Evolutionary conservation across 2,797 vertebrate species (phyloP), one percentile per base, ranked within the genome.

Genomic region (Odontamblyopus lacepedii): DNA sequence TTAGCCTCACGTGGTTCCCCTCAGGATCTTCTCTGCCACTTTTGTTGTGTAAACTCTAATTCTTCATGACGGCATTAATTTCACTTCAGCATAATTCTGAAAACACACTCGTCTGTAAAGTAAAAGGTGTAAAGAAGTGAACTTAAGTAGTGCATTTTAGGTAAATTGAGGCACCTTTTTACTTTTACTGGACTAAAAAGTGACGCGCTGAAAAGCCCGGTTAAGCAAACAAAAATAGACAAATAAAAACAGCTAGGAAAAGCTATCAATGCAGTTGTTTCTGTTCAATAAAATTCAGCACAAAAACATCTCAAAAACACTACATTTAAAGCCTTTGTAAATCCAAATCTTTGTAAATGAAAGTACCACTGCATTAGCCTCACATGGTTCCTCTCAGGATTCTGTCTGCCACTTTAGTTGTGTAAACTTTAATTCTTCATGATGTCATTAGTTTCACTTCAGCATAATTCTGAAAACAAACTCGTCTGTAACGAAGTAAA

Each of bases 41-140:
- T 65, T 66, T 32, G 64, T 86, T 73, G 75, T 80, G 82, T 80
- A 84, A 77, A 73, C 48, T 19, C 1, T 51, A 87, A 87, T 80
- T 88, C 85, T 87, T 89, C 89, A 88, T 88, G 87, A 87, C 86
- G 84, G 87, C 85, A 84, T 83, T 78, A 11, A 1, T 18, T 50
- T 51, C 26, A 50, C 27, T 50, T 51, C 51, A 11, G 30, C 15
- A 19, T 29, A 19, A 51, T 71, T 30, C 75, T 71, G n/a, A 66
- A 74, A 77, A 75, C 55, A 75, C 75, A 78, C 74, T 69, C 1
- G 57, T 61, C 73, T 72, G 65, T 64, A 12, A 35, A 35, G 32
- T 35, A 35, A 35, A 35, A 35, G 30, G 2, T 2, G 30, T 2
- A 30, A 30, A 30, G 30, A 2, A 30, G 2, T 30, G 30, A 2